Conservation (phyloP, 2,888 invertebrate species). For the Dorcus parallelipipedus region DNA sequence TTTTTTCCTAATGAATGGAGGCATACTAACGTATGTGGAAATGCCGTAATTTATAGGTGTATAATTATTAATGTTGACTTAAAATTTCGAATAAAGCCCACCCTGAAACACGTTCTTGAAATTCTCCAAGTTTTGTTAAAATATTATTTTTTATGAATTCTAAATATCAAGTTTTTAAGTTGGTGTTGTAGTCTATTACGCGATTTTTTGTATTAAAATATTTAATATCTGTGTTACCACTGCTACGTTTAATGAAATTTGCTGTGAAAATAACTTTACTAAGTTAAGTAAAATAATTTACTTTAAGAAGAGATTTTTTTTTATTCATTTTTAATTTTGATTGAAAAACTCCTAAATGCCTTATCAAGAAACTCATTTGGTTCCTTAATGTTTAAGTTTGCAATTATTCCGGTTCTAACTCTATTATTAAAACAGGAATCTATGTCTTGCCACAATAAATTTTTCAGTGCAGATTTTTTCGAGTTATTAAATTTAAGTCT, state of each 20-base stretch:
- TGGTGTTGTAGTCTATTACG: slow-evolving; percentile 20
- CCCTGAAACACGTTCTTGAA: slow-evolving; percentile 27
- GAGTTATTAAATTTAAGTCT: no score
- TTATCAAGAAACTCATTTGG: slow-evolving; percentile 2
- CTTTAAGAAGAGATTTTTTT: slow-evolving; percentile 10
- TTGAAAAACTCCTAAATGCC: slow-evolving; percentile 13
- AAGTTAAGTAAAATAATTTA: no score
- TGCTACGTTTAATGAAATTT: slow-evolving; percentile 19
- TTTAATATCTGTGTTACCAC: slow-evolving; percentile 21
- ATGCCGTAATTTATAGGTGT: slow-evolving; percentile 10
- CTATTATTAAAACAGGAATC: no score
- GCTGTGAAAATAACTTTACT: slow-evolving; percentile 16
- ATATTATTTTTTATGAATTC: slow-evolving; percentile 11
- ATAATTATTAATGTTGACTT: slow-evolving; percentile 16
- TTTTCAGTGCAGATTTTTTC: no score
- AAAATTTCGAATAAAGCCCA: slow-evolving; percentile 25
- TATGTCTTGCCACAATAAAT: no score
- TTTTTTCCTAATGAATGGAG: slow-evolving; percentile 19
- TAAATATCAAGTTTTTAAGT: slow-evolving; percentile 12
- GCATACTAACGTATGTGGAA: slow-evolving; percentile 23
- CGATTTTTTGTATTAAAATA: slow-evolving; percentile 25
- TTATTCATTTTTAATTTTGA: slow-evolving; percentile 9
- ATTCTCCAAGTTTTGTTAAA: slow-evolving; percentile 24
- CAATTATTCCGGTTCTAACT: no score
- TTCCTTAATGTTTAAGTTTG: slow-evolving; percentile 1